Conservation (phyloP, 2,113 vertebrate genomes). For the Hippocampus barbouri region DNA sequence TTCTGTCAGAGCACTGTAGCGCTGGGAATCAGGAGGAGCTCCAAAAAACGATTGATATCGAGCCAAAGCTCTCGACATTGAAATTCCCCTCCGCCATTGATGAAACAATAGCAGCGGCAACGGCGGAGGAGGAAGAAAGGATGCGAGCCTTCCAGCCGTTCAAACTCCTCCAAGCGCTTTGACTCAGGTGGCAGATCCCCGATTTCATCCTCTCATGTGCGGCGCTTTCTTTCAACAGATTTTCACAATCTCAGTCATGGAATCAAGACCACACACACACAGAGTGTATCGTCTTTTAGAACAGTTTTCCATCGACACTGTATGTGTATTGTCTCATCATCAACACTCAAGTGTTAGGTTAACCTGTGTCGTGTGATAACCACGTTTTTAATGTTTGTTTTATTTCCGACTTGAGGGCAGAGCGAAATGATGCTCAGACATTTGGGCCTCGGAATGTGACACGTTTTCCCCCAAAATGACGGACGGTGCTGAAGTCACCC, state of each 20-base stretch:
- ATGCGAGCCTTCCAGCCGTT: constrained; percentile 64
- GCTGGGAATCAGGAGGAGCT: constrained; percentile 31
- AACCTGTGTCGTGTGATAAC: constrained; percentile 57
- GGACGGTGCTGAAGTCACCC: constrained; percentile 32
- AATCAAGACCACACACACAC: constrained; percentile 22
- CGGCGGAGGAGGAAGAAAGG: constrained; percentile 41
- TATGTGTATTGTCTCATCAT: constrained; percentile 57
- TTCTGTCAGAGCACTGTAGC: constrained; percentile 24
- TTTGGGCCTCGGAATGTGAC: constrained; percentile 58
- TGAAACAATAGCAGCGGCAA: constrained; percentile 25
- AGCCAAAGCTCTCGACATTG: constrained; percentile 52
- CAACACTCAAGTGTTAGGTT: constrained; percentile 51
- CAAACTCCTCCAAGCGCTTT: constrained; percentile 56
- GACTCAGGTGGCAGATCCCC: constrained; percentile 70
- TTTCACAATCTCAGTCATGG: constrained; percentile 29
- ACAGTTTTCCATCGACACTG: constrained; percentile 48
- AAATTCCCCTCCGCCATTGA: constrained; percentile 46
- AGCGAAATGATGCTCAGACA: constrained; percentile 39
- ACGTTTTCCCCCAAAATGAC: constrained; percentile 26
- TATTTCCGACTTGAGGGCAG: constrained; percentile 48
- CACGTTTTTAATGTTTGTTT: constrained; percentile 60
- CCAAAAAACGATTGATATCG: constrained; percentile 50
- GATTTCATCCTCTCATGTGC: constrained; percentile 54
- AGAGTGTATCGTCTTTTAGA: constrained; percentile 27
- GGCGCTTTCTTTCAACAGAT: constrained; percentile 36